A percentile compares a stretch with the other conserved stretches of the same genome.
Evolutionary conservation across 2,113 vertebrate genomes (phyloP).

Genomic region (Neoarius graeffei): DNA sequence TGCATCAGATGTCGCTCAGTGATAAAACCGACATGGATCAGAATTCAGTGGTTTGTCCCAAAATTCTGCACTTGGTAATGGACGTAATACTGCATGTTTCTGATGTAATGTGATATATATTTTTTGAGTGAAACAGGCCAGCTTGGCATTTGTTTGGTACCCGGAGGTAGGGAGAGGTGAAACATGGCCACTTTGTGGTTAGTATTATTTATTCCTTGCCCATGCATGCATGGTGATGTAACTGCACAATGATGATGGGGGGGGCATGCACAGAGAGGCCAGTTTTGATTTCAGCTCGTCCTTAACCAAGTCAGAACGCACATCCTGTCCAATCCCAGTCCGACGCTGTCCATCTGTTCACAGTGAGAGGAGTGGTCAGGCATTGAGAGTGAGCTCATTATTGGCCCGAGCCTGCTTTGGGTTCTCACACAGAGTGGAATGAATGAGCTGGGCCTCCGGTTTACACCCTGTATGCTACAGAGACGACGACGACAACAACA

Average conservation of each 20-base stretch:
- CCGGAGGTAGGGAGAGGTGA: neutral
- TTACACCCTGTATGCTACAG: conserved; percentile 19
- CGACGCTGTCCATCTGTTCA: conserved; percentile 47
- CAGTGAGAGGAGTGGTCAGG: conserved; percentile 34
- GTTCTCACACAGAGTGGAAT: conserved; percentile 19
- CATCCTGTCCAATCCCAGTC: neutral
- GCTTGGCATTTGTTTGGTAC: neutral
- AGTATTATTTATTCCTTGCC: neutral
- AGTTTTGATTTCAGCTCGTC: neutral
- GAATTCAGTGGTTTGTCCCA: neutral
- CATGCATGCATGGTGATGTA: neutral
- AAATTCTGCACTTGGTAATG: neutral
- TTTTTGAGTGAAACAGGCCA: neutral
- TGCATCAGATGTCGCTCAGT: neutral
- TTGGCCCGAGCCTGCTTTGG: conserved; percentile 33
- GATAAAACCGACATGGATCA: neutral
- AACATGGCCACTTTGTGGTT: neutral
- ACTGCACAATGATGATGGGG: neutral
- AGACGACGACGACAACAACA: too few relatives aligned
- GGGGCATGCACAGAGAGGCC: neutral
- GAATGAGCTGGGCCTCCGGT: conserved; percentile 21
- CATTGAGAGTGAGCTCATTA: conserved; percentile 49
- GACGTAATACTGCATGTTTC: neutral
- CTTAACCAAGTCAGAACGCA: neutral
- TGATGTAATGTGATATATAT: neutral